These are phyloP conservation scores for Antheraea pernyi DNA, from an alignment of 1,140 invertebrate genomes.

Conservation along the genomic window DNA sequence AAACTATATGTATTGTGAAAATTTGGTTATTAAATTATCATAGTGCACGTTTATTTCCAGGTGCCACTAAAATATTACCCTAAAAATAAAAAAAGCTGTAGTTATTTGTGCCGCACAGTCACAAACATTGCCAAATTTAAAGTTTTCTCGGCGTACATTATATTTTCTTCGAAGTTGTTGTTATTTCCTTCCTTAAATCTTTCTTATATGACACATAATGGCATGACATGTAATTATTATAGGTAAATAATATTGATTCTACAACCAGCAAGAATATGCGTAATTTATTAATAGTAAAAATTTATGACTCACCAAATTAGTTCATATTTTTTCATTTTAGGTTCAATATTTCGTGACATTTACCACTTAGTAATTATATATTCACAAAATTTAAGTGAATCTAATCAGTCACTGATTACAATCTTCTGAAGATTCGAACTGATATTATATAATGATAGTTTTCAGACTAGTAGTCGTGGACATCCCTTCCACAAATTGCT, in stretches of 20 bases:
- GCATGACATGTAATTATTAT: no score
- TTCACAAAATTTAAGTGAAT: slow-evolving; percentile 12
- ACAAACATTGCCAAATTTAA: no score
- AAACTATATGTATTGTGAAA: no score
- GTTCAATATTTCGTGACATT: slow-evolving; percentile 7
- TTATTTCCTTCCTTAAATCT: no score
- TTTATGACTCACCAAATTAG: slow-evolving; percentile 23
- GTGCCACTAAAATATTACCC: no score
- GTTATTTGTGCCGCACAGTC: no score
- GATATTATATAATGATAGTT: slow-evolving; percentile 1
- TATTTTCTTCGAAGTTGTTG: no score
- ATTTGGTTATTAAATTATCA: no score
- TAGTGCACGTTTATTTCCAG: no score
- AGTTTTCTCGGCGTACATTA: no score
- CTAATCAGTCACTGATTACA: slow-evolving; percentile 14
- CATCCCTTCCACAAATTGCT: slow-evolving; percentile 26
- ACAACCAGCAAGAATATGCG: neutral
- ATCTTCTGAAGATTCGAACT: neutral
- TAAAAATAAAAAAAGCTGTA: no score
- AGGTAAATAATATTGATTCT: neutral
- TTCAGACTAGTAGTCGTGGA: neutral
- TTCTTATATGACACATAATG: no score
- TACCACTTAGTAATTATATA: neutral
- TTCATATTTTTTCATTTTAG: slow-evolving; percentile 26
- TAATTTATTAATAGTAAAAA: slow-evolving; percentile 10